Evolutionary conservation across 1,140 invertebrate genomes (phyloP).

Genomic region (Bombyx mandarina): DNA sequence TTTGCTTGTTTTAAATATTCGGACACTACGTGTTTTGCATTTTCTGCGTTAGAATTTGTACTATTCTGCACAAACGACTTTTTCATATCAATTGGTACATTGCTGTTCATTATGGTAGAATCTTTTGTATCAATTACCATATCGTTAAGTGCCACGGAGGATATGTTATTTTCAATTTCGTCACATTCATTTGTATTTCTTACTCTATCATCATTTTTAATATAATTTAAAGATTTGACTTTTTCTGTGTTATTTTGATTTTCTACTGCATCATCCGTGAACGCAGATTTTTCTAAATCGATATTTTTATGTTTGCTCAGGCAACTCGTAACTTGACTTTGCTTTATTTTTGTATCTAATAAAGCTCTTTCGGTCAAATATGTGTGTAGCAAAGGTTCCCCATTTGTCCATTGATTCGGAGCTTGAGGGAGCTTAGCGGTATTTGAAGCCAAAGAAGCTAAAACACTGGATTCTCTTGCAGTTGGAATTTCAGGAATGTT

Average conservation of each 20-base stretch:
- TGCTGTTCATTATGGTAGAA: constrained; percentile 4
- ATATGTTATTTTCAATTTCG: background rate
- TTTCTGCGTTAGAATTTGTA: constrained; percentile 42
- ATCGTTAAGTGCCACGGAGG: background rate
- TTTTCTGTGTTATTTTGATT: constrained; percentile 14
- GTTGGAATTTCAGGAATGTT: constrained; percentile 72
- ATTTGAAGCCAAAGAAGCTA: constrained; percentile 76
- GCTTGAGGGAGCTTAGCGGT: constrained; percentile 74
- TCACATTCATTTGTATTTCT: constrained; percentile 1
- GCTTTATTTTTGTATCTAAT: constrained; percentile 82
- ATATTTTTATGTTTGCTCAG: constrained; percentile 48
- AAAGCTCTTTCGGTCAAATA: constrained; percentile 84
- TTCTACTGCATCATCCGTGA: constrained; percentile 12
- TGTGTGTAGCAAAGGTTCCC: constrained; percentile 78
- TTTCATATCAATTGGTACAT: constrained; percentile 3
- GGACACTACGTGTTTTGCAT: constrained; percentile 74
- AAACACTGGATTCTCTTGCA: constrained; percentile 74
- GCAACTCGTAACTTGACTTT: constrained; percentile 67
- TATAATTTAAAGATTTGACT: constrained; percentile 13
- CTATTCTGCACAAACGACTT: constrained; percentile 1
- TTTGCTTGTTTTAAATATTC: constrained; percentile 75
- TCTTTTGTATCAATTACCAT: constrained; percentile 22
- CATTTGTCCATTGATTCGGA: constrained; percentile 70
- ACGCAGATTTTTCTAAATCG: constrained; percentile 35
- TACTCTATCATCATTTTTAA: constrained; percentile 15